Percentiles rank a stretch among this genome's conserved stretches.
phyloP scores from a whole-genome alignment of 1,140 invertebrate genomes.

The Scaptomyza pallida region DNA sequence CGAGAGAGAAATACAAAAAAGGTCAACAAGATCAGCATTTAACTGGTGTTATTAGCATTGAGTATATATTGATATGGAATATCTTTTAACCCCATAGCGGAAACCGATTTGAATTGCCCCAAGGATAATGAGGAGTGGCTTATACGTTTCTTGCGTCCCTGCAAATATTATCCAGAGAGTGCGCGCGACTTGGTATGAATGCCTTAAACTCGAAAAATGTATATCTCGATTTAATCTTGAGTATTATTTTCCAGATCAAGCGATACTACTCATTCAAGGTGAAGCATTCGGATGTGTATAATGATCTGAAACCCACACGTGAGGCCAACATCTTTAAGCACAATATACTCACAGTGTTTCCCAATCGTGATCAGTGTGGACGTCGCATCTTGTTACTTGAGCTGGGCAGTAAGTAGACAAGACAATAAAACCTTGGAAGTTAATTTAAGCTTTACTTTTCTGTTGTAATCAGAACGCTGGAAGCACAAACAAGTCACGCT shows the following conservation, averaged over 20 bases:
- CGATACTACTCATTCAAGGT: slow-evolving; percentile 92
- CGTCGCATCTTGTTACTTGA: slow-evolving; percentile 90
- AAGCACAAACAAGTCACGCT: slow-evolving; percentile 91
- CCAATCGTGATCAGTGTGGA: slow-evolving; percentile 90
- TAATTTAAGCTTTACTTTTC: not conserved
- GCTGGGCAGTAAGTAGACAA: slow-evolving; percentile 89
- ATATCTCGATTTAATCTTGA: not conserved
- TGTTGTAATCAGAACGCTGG: slow-evolving; percentile 89
- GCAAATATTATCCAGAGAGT: slow-evolving; percentile 92
- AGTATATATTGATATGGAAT: not conserved
- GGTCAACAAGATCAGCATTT: slow-evolving; percentile 11
- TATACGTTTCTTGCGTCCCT: slow-evolving; percentile 90
- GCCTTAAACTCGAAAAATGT: no score
- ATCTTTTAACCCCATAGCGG: slow-evolving; percentile 86
- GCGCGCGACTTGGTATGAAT: slow-evolving; percentile 88
- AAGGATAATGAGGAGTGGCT: slow-evolving; percentile 90
- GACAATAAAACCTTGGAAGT: not conserved
- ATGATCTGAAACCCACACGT: slow-evolving; percentile 88
- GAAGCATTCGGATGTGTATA: slow-evolving; percentile 90
- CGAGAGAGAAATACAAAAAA: slow-evolving; percentile 1
- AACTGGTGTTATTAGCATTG: not conserved
- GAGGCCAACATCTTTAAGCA: slow-evolving; percentile 91
- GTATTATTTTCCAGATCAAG: slow-evolving; percentile 86
- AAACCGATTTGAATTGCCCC: slow-evolving; percentile 88
- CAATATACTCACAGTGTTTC: slow-evolving; percentile 90